Base-by-base conservation (phyloP, 2,888 invertebrate species). In the Smittia sp. region DNA sequence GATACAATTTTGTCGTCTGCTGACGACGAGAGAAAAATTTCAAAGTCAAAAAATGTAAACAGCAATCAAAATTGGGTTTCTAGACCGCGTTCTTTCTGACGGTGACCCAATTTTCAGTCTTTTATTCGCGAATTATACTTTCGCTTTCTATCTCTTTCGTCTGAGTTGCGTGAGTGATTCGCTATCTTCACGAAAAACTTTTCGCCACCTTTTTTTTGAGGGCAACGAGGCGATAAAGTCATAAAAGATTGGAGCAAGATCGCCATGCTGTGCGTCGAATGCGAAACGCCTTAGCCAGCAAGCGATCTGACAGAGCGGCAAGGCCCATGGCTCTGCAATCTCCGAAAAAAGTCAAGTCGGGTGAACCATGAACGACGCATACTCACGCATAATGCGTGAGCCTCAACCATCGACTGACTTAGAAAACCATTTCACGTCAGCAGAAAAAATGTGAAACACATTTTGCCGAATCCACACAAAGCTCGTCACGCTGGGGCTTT, bases 31-130 rank as follows among this genome's bases (percentile, higher is more conserved):
- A 15, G 11, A 46, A n/a, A n/a, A 46, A 22, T 18, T 58, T 58
- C 58, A 58, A 58, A 58, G 58, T 58, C 63, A 63, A 63, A 63
- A 63, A 63, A 58, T 22, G 20, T 27, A 27, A 27, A 58, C 54
- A 52, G 38, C 27, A 52, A 62, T 62, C 38, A 38, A 62, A 72
- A 58, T 72, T 72, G 25, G 72, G 72, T 72, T 72, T 72, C 72
- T 72, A 72, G 72, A 62, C 22, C 72, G 72, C 58, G 72, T 72
- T 72, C 69, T 70, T 65, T 70, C 63, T 72, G 72, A 72, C 39
- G 39, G 62, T 72, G 72, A 72, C 72, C 72, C 39, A 72, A 72
- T 72, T 72, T 62, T 67, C 38, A 54, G 32, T 72, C 38, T 72
- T 13, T 70, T 58, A 22, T 58, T 58, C 22, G 58, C 58, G 58